Conservation (phyloP, 2,888 invertebrate species). For the Biston stratarius region DNA sequence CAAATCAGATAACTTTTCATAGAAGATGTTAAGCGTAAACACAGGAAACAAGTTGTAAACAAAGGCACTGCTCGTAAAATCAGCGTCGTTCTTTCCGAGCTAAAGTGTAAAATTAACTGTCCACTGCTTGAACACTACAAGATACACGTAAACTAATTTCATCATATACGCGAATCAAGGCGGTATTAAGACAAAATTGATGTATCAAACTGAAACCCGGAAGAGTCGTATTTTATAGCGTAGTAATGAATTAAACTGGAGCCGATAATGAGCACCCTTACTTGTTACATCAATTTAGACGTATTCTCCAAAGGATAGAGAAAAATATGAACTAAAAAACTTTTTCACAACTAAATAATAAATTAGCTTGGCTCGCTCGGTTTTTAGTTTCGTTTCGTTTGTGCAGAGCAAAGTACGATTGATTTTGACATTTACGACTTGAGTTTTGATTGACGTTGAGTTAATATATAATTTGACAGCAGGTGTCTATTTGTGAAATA, state of each 20-base stretch:
- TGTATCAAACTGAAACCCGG: constrained; percentile 71
- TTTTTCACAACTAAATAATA: constrained; percentile 78
- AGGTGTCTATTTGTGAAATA: constrained; percentile 47
- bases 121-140: constrained; percentile 52
- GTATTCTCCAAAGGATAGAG: constrained; percentile 54
- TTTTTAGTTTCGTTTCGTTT: constrained; percentile 65
- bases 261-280: constrained; percentile 60
- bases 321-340: constrained; percentile 68
- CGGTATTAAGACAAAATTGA: constrained; percentile 62
- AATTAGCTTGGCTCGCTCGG: constrained; percentile 74
- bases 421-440: constrained; percentile 18
- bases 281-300: constrained; percentile 62
- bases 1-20: constrained; percentile 61
- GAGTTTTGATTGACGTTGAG: neutral
- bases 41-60: constrained; percentile 82
- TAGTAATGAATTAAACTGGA: constrained; percentile 71
- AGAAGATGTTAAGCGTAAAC: constrained; percentile 70
- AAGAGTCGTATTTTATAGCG: constrained; percentile 69
- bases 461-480: constrained; percentile 2
- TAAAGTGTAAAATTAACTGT: constrained; percentile 54
- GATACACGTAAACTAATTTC: constrained; percentile 51
- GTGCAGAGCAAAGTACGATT: constrained; percentile 50
- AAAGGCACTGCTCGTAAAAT: constrained; percentile 71
- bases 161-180: constrained; percentile 56
- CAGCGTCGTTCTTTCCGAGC: constrained; percentile 46